Evolutionary conservation across 2,797 vertebrate species (phyloP), one percentile per base, ranked within the genome.

Genomic region (Graptemys geographica): DNA sequence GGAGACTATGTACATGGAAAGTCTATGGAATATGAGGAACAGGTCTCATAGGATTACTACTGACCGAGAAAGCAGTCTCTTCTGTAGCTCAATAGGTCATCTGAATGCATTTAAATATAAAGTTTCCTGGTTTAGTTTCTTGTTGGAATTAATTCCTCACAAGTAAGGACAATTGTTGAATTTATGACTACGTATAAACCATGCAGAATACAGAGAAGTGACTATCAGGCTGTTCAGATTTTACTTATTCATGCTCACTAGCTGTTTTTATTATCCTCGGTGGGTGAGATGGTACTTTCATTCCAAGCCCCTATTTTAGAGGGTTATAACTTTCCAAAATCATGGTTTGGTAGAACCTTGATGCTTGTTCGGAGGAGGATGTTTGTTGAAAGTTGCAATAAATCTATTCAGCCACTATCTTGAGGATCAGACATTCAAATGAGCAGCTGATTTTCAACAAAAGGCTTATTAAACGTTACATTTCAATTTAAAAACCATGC

Each of bases 271-370:
- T 79, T 95, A 91, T 65, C 13, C 5, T 51, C 88, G 90, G 88
- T 52, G 81, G 55, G 85, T 94, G 84, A 96, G 94, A 92, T 87
- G 55, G 83, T 83, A 52, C 91, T 95, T 96, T 93, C 41, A 44
- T 87, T 94, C 89, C 90, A 90, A 88, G 82, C 59, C 88, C 65
- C 51, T 87, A 16, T 88, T 55, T 94, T 96, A 88, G 41, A 91
- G 79, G 83, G 28, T 85, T 92, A 5, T 90, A 85, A 87, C 90
- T 93, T 96, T 87, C 81, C 81, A 74, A 74, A 90, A 79, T 94
- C 87, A 87, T 15, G 52, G 11, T 82, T 15, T 72, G 55, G 33
- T 72, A 90, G 93, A 95, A 96, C 85, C 81, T 18, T 53, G 41
- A 59, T 82, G 76, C 53, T 94, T 92, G 25, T 93, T 95, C 51